These are phyloP conservation scores for Anthopleura sola DNA, from an alignment of 64 coral and sea anemone species.

Conservation along the genomic window DNA sequence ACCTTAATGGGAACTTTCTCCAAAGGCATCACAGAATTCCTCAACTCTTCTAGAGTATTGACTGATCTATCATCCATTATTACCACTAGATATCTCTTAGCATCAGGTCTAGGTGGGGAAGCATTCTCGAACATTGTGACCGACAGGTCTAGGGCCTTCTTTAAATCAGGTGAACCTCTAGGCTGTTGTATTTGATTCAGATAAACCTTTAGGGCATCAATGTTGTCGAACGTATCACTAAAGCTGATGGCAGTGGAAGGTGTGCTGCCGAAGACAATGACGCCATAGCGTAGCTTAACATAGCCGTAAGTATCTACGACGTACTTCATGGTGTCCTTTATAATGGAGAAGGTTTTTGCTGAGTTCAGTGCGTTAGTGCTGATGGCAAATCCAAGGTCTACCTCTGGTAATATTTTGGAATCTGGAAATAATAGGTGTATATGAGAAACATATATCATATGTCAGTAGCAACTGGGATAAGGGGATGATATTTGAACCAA, in stretches of 20 bases:
- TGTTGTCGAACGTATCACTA: background rate
- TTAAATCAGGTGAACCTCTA: slow-evolving; percentile 54
- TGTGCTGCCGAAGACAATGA: slow-evolving; percentile 64
- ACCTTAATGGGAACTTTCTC: slow-evolving; percentile 58
- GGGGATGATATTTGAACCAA: background rate
- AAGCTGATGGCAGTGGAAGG: slow-evolving; percentile 34
- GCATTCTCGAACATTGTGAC: slow-evolving; percentile 39
- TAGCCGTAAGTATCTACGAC: slow-evolving; percentile 68
- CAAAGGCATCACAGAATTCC: slow-evolving; percentile 31
- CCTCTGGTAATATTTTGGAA: slow-evolving; percentile 53
- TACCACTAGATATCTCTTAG: slow-evolving; percentile 52
- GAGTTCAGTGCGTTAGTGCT: slow-evolving; percentile 50
- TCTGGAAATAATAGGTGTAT: slow-evolving; percentile 12
- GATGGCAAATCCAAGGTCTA: slow-evolving; percentile 75
- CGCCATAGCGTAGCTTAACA: slow-evolving; percentile 68
- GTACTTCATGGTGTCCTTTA: slow-evolving; percentile 61
- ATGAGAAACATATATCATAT: background rate
- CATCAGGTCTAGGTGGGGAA: slow-evolving; percentile 48
- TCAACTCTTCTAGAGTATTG: slow-evolving; percentile 24
- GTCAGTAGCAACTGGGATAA: too few relatives aligned
- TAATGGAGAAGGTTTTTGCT: slow-evolving; percentile 51
- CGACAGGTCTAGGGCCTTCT: slow-evolving; percentile 32
- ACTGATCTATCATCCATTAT: slow-evolving; percentile 69
- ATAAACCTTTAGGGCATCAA: slow-evolving; percentile 18
- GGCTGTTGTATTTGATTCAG: slow-evolving; percentile 41